A percentile compares a stretch with the other conserved stretches of the same genome.
Conservation (phyloP, 1,140 invertebrate species). For the Vanessa tameamea region DNA sequence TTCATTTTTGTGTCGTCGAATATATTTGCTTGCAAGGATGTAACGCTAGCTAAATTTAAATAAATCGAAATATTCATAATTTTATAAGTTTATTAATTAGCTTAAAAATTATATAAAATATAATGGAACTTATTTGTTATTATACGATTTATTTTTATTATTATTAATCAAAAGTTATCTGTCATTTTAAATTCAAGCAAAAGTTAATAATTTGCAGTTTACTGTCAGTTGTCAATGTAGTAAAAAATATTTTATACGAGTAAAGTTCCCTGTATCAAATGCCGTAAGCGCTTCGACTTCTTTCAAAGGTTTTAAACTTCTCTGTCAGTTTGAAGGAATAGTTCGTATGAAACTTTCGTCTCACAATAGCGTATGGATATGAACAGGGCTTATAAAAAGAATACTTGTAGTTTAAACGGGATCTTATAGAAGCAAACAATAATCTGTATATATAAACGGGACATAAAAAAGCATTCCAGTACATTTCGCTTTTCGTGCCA, state of each 20-base stretch:
- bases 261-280: slow-evolving; percentile 1
- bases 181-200: not conserved
- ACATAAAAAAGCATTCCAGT: slow-evolving; percentile 30
- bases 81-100: too few relatives aligned
- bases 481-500: slow-evolving; percentile 31
- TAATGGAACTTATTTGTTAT: too few relatives aligned
- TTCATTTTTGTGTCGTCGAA: too few relatives aligned
- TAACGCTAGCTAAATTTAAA: too few relatives aligned
- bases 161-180: not conserved
- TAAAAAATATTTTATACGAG: slow-evolving; percentile 3
- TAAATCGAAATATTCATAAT: too few relatives aligned
- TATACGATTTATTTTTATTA: too few relatives aligned
- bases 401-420: slow-evolving; percentile 2
- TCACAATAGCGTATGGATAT: slow-evolving; percentile 3
- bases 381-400: slow-evolving; percentile 3
- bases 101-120: too few relatives aligned
- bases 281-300: slow-evolving; percentile 13
- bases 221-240: not conserved
- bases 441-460: slow-evolving; percentile 9
- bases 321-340: slow-evolving; percentile 5
- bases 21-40: too few relatives aligned
- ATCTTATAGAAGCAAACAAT: not conserved
- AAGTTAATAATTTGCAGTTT: not conserved
- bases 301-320: slow-evolving; percentile 9
- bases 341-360: slow-evolving; percentile 3